Conservation (phyloP, 2,113 vertebrate species). For the Micronycteris hirsuta region DNA sequence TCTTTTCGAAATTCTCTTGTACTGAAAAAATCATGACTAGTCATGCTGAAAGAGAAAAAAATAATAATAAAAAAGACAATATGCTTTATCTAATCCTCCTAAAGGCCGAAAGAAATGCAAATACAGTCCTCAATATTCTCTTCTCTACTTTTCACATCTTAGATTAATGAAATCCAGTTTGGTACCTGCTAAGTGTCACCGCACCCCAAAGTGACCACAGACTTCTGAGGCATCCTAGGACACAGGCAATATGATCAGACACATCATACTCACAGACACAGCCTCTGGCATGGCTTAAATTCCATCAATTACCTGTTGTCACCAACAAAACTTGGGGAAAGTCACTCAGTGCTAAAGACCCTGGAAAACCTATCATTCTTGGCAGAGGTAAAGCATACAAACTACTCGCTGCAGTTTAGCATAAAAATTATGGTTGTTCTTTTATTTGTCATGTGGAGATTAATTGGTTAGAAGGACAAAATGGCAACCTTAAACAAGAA, state of each 20-base stretch:
- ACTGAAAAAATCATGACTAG: not conserved
- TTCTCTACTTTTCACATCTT: not conserved
- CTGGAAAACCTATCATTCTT: rapidly evolving
- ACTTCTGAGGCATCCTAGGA: rapidly evolving
- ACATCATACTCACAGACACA: rapidly evolving
- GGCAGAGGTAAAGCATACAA: rapidly evolving
- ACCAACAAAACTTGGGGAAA: too few relatives aligned
- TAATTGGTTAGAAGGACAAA: not conserved
- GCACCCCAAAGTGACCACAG: too few relatives aligned
- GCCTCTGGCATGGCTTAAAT: not conserved
- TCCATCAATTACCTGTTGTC: not conserved
- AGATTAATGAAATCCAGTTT: not conserved
- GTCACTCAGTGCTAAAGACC: too few relatives aligned
- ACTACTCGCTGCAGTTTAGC: not conserved
- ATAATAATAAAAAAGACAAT: not conserved
- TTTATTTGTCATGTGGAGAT: not conserved
- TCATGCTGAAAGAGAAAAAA: not conserved
- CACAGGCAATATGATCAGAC: not conserved
- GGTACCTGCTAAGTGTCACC: too few relatives aligned
- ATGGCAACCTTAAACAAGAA: not conserved
- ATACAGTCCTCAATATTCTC: rapidly evolving
- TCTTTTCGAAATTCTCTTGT: not conserved
- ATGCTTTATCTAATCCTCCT: not conserved
- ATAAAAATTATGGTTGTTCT: rapidly evolving
- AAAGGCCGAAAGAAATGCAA: not conserved